Evolutionary conservation across 2,797 vertebrate genomes (phyloP), one percentile per base, ranked within the genome.

Genomic region (Hoplostethus mediterraneus): DNA sequence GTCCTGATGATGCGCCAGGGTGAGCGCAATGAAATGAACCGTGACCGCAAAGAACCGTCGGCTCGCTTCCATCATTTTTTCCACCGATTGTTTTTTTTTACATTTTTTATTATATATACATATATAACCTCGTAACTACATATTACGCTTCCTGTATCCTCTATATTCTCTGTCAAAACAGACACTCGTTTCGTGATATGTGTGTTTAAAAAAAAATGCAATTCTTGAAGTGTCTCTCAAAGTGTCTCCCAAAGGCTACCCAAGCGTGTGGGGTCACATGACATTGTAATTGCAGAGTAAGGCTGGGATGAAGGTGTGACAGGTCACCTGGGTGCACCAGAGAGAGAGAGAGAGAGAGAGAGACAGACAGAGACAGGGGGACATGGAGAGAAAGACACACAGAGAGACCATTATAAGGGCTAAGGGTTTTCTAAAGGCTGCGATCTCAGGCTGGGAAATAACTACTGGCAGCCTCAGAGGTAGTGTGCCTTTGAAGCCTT

Each of bases 401-500:
- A 14, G 28, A 54, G 28, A 54, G 52, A 31, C 21, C 21, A 54
- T 54, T 54, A 30, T 49, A 73, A 79, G 58, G 55, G 56, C 53
- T 66, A 73, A 77, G 75, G 81, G 75, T 86, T 88, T 86, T 82
- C 62, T 63, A 31, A 63, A 77, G 31, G 76, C 80, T 64, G 62
- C 62, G 64, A 89, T 82, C 78, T 84, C 67, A 21, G 69, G 71
- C 72, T 84, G 71, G 81, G 85, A 92, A 92, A 92, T 89, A 78
- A 80, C 58, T 55, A 63, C 78, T 87, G 90, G 80, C 89, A 91
- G 79, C 73, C 83, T 78, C 75, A 70, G 82, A 90, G 82, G 74
- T 75, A 52, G 59, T 28, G 21, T 57, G 81, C 78, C 88, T 92
- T 93, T 90, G 90, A 93, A 93, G 85, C 76, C 42, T 84, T 85